Percentiles rank a stretch among this genome's conserved stretches.
Evolutionary conservation across 2,888 invertebrate species (phyloP).

Genomic region (Neoitamus cyanurus): DNA sequence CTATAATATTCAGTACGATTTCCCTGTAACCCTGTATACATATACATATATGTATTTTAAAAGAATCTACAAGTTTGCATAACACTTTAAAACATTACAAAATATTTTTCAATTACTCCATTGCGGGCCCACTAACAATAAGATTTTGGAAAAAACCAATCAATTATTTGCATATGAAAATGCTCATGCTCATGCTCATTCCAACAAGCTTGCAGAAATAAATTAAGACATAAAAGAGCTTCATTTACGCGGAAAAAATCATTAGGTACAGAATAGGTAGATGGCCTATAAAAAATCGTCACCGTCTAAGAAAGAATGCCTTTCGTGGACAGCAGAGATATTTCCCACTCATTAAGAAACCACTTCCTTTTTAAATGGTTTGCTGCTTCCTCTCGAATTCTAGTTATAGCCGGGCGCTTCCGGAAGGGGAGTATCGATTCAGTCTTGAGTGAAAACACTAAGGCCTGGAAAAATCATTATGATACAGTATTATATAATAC

Average conservation of each 20-base stretch:
- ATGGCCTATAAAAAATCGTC: conserved; percentile 19
- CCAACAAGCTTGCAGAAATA: neutral
- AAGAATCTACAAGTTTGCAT: neutral
- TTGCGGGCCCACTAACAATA: too few species aligned
- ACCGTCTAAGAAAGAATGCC: neutral
- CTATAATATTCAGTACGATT: too few species aligned
- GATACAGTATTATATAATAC: neutral
- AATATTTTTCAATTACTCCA: neutral
- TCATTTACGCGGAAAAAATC: conserved; percentile 27
- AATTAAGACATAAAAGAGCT: conserved; percentile 35
- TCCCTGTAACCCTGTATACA: too few species aligned
- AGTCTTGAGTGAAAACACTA: conserved; percentile 24
- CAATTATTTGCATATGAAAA: neutral
- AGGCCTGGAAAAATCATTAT: neutral
- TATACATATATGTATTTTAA: too few species aligned
- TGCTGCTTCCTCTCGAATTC: conserved; percentile 41
- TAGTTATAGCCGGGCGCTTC: conserved; percentile 31
- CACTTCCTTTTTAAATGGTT: conserved; percentile 28
- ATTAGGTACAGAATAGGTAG: conserved; percentile 35
- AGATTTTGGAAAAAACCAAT: neutral
- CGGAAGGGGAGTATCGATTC: conserved; percentile 42
- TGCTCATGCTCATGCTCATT: neutral
- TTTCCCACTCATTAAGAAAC: conserved; percentile 21
- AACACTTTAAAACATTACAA: neutral
- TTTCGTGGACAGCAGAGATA: conserved; percentile 24